Base-by-base conservation (phyloP, 2,113 vertebrate genomes). In the Cacatua alba region DNA sequence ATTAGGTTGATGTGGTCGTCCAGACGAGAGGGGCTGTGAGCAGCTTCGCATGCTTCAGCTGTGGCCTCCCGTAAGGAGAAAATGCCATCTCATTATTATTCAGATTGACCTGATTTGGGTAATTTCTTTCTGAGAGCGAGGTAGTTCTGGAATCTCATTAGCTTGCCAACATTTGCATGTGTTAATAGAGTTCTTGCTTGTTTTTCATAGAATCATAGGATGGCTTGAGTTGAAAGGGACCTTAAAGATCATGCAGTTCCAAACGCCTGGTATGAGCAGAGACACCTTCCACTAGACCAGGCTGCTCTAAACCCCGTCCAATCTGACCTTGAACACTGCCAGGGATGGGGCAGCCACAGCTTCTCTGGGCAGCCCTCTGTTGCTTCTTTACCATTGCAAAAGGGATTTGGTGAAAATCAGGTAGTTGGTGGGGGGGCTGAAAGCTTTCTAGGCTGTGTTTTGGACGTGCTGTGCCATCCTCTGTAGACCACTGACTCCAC, bases 1-100 rank as follows among this genome's bases (percentile, higher is more conserved):
- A 92, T 92, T 53, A 94, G 94, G 93, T 88, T 96, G 96, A 94
- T 96, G 87, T 94, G 95, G 93, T 92, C 93, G 83, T 93, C 92
- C 74, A 89, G 91, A 92, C 15, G 76, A 96, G 93, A 94, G 93
- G 79, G 82, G 29, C 37, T 89, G 68, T 55, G 46, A 88, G 90
- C 15, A n/a, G 72, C 85, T 92, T 94, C 48, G 17, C 1, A 0
- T 70, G 82, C 29, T 28, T 86, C 37, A 44, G 72, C 78, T 94
- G 53, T 82, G 84, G 78, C 89, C 76, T 93, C 78, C 87, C 21
- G 2, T 12, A 51, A 86, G 88, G 72, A 96, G 92, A 92, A 97
- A 97, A 96, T 95, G 82, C 94, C 92, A 94, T 70, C 74, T 93
- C 77, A 57, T 97, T 96, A 92, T 76, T 96, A 97, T 97, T 97